Base-by-base conservation (phyloP, 2,888 invertebrate species). In the Dolomedes plantarius region DNA sequence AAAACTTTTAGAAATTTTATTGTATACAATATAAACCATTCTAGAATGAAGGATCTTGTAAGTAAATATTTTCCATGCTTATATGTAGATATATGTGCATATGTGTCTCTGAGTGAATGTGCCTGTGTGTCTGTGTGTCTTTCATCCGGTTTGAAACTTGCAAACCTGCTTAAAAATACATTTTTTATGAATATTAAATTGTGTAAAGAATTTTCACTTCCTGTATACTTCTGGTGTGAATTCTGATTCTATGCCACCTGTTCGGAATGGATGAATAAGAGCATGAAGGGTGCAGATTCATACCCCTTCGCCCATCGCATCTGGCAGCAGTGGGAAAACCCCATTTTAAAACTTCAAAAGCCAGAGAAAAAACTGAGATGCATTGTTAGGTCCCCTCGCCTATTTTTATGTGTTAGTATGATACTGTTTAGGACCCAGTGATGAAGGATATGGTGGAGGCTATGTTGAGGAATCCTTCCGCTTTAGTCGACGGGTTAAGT, bases 401-500 rank as follows among this genome's bases (percentile, higher is more conserved):
- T 46, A 11, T 19, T 56, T 56, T 23, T 56, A 19, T 19, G 56
- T 56, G 56, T 56, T 56, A 56, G 56, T 56, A 23, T 56, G 56
- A 23, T 56, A 56, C 23, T 56, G 6, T 56, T 46, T 16, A 9
- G 16, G n/a, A 46, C n/a, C n/a, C 46, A 23, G 46, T 46, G 41
- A 9, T 16, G 36, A 5, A 11, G 41, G 16, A 16, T 46, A 2
- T 5, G 13, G 41, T 46, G 16, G 2, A 6, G 16, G 41, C 16
- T 9, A 2, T 46, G 41, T 9, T 16, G 6, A 46, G 41, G 41
- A 2, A 13, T 13, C 41, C 46, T 46, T 46, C 16, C 41, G 11
- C 36, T 36, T 36, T n/a, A n/a, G n/a, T n/a, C n/a, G n/a, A n/a
- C n/a, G n/a, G n/a, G n/a, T n/a, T n/a, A n/a, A n/a, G n/a, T n/a